A percentile compares a stretch with the other conserved stretches of the same genome.
phyloP scores from a whole-genome alignment of 2,888 invertebrate species.

The Drosophila trichaetosa region DNA sequence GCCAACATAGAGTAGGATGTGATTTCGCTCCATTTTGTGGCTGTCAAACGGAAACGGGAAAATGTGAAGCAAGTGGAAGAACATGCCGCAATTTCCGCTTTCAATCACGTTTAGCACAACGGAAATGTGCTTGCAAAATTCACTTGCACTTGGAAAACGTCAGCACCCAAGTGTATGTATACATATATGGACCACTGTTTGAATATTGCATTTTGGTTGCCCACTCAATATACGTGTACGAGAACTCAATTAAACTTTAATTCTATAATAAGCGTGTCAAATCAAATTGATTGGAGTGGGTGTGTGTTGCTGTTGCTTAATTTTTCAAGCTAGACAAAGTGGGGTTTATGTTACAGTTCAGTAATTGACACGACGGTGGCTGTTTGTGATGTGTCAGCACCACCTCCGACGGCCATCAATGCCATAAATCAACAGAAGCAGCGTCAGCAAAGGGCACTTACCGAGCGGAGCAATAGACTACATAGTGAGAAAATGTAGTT shows the following conservation, averaged over 20 bases:
- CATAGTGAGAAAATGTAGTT: not conserved
- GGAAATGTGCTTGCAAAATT: conserved; percentile 66
- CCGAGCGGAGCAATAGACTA: not conserved
- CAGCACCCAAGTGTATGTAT: conserved; percentile 1
- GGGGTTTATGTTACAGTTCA: conserved; percentile 46
- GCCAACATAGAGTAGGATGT: conserved; percentile 17
- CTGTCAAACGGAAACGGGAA: conserved; percentile 65
- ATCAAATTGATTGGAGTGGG: conserved; percentile 62
- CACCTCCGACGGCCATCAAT: conserved; percentile 19
- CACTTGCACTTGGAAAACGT: conserved; percentile 23
- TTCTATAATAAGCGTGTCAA: conserved; percentile 57
- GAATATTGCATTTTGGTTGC: conserved; percentile 48
- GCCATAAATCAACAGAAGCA: conserved; percentile 69
- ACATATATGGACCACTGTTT: conserved; percentile 12
- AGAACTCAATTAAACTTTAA: conserved; percentile 61
- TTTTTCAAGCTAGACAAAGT: conserved; percentile 33
- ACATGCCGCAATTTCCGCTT: conserved; percentile 70
- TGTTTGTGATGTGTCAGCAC: conserved; percentile 16
- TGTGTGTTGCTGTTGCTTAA: conserved; percentile 5
- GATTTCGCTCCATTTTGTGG: conserved; percentile 56
- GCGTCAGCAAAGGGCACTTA: conserved; percentile 11
- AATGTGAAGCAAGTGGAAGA: conserved; percentile 40
- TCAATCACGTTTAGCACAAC: conserved; percentile 68
- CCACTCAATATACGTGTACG: conserved; percentile 27
- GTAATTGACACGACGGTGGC: conserved; percentile 19